phyloP scores from a whole-genome alignment of 2,888 invertebrate species.

The Morpho helenor region DNA sequence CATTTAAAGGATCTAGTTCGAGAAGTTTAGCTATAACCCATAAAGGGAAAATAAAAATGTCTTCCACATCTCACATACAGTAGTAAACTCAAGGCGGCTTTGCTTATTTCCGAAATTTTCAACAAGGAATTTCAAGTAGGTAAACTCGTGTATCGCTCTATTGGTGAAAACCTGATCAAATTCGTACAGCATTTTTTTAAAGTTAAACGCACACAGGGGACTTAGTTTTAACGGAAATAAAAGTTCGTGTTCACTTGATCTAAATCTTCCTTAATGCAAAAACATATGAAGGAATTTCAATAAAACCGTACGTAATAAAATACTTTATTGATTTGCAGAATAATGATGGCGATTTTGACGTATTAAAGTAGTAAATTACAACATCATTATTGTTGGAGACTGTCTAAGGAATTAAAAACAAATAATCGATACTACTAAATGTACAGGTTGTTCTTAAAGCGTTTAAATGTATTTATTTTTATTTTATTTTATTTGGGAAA shows the following conservation, averaged over 20 bases:
- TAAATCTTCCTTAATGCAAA: constrained; percentile 27
- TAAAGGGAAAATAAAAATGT: too few relatives aligned
- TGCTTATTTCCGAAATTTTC: too few relatives aligned
- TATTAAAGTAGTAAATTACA: constrained; percentile 40
- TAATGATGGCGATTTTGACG: constrained; percentile 22
- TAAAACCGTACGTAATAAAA: constrained; percentile 24
- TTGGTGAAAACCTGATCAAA: too few relatives aligned
- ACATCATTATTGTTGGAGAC: constrained; percentile 37
- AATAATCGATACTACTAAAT: constrained; percentile 24
- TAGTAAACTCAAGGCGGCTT: too few relatives aligned
- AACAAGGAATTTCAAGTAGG: too few relatives aligned
- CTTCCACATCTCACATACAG: too few relatives aligned
- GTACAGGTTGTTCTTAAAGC: constrained; percentile 25
- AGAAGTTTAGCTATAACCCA: too few relatives aligned
- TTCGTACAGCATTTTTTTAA: too few relatives aligned
- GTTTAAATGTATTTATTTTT: not conserved
- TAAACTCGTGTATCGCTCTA: too few relatives aligned
- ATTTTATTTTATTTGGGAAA: not conserved
- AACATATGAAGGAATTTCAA: constrained; percentile 23
- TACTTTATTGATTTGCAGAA: constrained; percentile 18
- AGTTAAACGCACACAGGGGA: too few relatives aligned
- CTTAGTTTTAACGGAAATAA: not conserved
- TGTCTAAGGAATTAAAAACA: constrained; percentile 34
- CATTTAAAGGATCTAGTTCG: too few relatives aligned
- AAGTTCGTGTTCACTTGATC: constrained; percentile 25